phyloP scores from a whole-genome alignment of 2,113 vertebrate genomes.

The Callospermophilus lateralis region DNA sequence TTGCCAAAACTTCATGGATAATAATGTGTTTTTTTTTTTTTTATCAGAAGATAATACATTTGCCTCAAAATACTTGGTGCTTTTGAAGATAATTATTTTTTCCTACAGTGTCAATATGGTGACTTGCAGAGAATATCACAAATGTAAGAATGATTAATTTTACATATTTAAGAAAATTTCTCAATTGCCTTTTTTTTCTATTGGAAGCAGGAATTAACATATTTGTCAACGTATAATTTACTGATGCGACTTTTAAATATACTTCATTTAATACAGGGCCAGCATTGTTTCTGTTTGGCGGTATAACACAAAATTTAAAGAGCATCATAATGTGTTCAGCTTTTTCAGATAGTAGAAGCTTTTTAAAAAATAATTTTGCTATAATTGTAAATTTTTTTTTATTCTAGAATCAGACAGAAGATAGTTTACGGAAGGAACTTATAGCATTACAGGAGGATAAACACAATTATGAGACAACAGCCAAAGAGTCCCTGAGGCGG shows the following conservation, averaged over 20 bases:
- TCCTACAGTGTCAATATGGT: slow-evolving; percentile 4
- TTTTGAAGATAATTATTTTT: slow-evolving; percentile 53
- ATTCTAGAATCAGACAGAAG: slow-evolving; percentile 96
- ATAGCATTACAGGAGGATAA: slow-evolving; percentile 98
- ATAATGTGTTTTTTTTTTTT: slow-evolving; percentile 19
- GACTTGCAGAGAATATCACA: slow-evolving; percentile 46
- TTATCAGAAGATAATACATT: background rate
- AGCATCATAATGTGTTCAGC: slow-evolving; percentile 39
- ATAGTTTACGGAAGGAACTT: slow-evolving; percentile 97
- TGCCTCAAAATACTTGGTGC: slow-evolving; percentile 56
- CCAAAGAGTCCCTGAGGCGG: slow-evolving; percentile 98
- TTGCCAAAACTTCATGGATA: background rate
- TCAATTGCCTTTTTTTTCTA: slow-evolving; percentile 22
- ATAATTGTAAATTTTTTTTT: slow-evolving; percentile 67
- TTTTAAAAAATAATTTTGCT: background rate
- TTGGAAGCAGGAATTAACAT: slow-evolving; percentile 42
- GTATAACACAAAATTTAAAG: slow-evolving; percentile 32
- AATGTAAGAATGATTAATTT: slow-evolving; percentile 26
- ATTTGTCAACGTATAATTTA: slow-evolving; percentile 58
- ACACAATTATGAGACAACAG: slow-evolving; percentile 99
- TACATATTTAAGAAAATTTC: slow-evolving; percentile 52
- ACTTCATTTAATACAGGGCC: slow-evolving; percentile 47
- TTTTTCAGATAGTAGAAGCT: slow-evolving; percentile 49
- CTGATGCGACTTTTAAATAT: slow-evolving; percentile 41
- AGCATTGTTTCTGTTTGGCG: slow-evolving; percentile 52